A percentile compares a stretch with the other conserved stretches of the same genome.
Conservation (phyloP, 2,113 vertebrate genomes). For the Danio rerio region DNA sequence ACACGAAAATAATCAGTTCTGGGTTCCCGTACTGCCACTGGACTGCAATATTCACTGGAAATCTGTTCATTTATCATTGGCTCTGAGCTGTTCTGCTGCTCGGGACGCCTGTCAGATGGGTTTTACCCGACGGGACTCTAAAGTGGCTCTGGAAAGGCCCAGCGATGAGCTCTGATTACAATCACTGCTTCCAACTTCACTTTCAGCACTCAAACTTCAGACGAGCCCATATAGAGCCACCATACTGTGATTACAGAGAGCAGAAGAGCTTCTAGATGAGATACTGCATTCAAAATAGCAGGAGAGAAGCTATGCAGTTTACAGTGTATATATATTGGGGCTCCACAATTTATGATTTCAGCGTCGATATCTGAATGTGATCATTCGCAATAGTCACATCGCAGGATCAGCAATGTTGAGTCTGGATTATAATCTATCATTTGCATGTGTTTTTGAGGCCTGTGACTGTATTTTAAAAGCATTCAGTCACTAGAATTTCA, state of each 20-base stretch:
- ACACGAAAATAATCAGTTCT: slow-evolving; percentile 28
- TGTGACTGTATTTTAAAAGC: too few species aligned
- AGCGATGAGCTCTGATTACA: not conserved
- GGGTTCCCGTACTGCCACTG: not conserved
- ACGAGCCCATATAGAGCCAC: slow-evolving; percentile 27
- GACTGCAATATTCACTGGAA: slow-evolving; percentile 8
- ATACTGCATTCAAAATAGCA: not conserved
- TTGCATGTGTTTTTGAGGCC: too few species aligned
- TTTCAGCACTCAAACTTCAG: slow-evolving; percentile 37
- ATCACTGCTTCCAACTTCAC: slow-evolving; percentile 1
- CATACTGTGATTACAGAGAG: slow-evolving; percentile 47
- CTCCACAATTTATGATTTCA: too few species aligned
- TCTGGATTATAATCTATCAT: too few species aligned
- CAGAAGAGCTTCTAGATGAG: not conserved
- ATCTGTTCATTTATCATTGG: slow-evolving; percentile 35
- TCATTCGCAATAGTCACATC: too few species aligned
- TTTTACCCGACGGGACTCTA: slow-evolving; percentile 54
- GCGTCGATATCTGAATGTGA: too few species aligned
- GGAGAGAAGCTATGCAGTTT: not conserved
- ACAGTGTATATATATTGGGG: too few species aligned
- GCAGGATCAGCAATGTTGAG: too few species aligned
- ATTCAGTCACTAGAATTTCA: too few species aligned
- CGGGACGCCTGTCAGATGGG: slow-evolving; percentile 56
- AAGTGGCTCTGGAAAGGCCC: slow-evolving; percentile 34
- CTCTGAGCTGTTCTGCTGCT: slow-evolving; percentile 43